Evolutionary conservation across 2,888 invertebrate genomes (phyloP).

Genomic region (Galeruca laticollis): DNA sequence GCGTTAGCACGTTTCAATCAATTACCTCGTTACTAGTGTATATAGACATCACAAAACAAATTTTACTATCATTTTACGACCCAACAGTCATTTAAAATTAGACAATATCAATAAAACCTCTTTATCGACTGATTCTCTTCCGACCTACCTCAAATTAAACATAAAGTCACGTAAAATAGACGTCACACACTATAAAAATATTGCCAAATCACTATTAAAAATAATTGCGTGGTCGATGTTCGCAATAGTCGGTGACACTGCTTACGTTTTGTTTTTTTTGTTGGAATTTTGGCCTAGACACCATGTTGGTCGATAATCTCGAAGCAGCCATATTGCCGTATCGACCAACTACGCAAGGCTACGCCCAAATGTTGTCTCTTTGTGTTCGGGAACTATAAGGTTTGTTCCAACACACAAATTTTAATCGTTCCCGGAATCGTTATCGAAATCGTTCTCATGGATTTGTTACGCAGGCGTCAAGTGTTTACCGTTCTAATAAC

Average conservation of each 20-base stretch:
- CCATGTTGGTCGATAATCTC: slow-evolving; percentile 61
- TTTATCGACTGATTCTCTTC: slow-evolving; percentile 45
- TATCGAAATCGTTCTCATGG: no score
- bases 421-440: no score
- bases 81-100: slow-evolving; percentile 1
- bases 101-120: slow-evolving; percentile 19
- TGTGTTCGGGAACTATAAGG: slow-evolving; percentile 52
- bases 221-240: slow-evolving; percentile 49
- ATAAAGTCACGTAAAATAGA: slow-evolving; percentile 35
- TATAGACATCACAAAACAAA: not conserved
- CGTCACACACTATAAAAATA: slow-evolving; percentile 42
- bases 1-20: no score
- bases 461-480: no score
- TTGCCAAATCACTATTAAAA: slow-evolving; percentile 45
- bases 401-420: no score
- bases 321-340: slow-evolving; percentile 66
- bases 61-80: slow-evolving; percentile 15
- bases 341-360: slow-evolving; percentile 64
- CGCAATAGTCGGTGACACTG: slow-evolving; percentile 62
- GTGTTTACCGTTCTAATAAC: no score
- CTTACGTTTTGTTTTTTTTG: slow-evolving; percentile 50
- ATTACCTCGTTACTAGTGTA: not conserved
- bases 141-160: slow-evolving; percentile 54
- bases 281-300: slow-evolving; percentile 59
- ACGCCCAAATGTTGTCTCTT: slow-evolving; percentile 62